These are phyloP conservation scores for Thymelicus acteon DNA, from an alignment of 2,888 invertebrate species.

Conservation along the genomic window DNA sequence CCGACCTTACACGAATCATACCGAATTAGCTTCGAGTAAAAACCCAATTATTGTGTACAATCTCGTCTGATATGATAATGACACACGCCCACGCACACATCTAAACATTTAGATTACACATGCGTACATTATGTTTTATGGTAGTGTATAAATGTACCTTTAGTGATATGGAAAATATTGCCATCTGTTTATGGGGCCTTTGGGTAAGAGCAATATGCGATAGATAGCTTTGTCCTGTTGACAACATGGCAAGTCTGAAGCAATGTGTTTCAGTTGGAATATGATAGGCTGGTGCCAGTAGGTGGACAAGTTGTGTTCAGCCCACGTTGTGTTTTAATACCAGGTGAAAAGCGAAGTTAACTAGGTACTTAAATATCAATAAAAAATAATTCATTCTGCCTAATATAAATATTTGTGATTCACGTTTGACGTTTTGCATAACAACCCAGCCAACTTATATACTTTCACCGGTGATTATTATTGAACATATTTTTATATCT, in stretches of 20 bases:
- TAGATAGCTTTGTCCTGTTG: too few species aligned
- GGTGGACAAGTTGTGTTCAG: too few species aligned
- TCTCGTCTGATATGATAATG: slow-evolving; percentile 51
- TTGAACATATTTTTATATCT: background rate
- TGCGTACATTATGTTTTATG: background rate
- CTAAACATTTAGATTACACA: slow-evolving; percentile 6
- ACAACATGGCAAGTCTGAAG: too few species aligned
- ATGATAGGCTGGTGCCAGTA: too few species aligned
- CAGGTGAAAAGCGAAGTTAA: too few species aligned
- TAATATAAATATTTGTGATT: slow-evolving; percentile 5
- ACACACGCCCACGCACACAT: slow-evolving; percentile 32
- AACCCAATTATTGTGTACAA: slow-evolving; percentile 52
- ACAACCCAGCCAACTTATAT: slow-evolving; percentile 15
- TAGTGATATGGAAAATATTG: background rate
- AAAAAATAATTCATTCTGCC: background rate
- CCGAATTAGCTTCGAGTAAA: slow-evolving; percentile 50
- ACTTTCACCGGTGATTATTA: slow-evolving; percentile 25
- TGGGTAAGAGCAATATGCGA: background rate
- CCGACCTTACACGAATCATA: slow-evolving; percentile 41
- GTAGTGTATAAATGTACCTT: background rate
- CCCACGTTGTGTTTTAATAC: too few species aligned
- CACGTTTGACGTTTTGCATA: slow-evolving; percentile 19
- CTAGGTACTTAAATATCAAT: too few species aligned
- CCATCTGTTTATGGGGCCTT: background rate
- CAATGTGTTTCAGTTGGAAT: too few species aligned